Percentiles rank a stretch among this genome's conserved stretches.
Evolutionary conservation across 2,113 vertebrate genomes (phyloP).

Genomic region (Eudyptes chrysolophus): DNA sequence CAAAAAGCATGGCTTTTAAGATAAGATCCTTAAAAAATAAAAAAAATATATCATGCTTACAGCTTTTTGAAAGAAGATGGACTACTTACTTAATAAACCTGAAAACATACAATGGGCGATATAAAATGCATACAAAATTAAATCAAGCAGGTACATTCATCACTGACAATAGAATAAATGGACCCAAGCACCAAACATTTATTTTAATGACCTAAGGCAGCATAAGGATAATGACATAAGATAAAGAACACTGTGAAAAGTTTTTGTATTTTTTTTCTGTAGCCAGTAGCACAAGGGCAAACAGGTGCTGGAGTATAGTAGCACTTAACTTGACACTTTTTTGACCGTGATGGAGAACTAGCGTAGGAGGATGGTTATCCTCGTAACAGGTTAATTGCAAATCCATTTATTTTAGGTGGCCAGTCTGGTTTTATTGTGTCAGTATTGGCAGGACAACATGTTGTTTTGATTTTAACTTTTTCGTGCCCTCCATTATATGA

Average conservation of each 20-base stretch:
- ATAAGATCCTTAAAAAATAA: not conserved
- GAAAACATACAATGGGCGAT: conserved; percentile 61
- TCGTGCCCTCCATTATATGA: not conserved
- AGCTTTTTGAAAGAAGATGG: conserved; percentile 42
- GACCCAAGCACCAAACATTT: conserved; percentile 66
- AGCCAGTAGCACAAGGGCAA: not conserved
- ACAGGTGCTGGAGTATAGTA: not conserved
- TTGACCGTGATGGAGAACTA: conserved; percentile 64
- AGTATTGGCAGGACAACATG: conserved; percentile 5
- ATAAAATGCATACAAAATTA: conserved; percentile 74
- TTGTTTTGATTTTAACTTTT: conserved; percentile 17
- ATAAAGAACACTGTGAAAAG: conserved; percentile 48
- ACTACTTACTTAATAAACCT: conserved; percentile 66
- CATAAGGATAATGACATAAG: conserved; percentile 63
- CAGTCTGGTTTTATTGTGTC: conserved; percentile 59
- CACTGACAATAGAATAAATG: conserved; percentile 77
- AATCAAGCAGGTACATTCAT: conserved; percentile 74
- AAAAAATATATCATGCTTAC: not conserved
- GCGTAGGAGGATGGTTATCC: conserved; percentile 5
- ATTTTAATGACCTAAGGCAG: conserved; percentile 75
- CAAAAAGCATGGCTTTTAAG: conserved; percentile 15
- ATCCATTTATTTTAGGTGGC: conserved; percentile 66
- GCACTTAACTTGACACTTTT: conserved; percentile 31
- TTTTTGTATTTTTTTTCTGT: conserved; percentile 33
- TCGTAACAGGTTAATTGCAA: conserved; percentile 68